Percentiles rank a stretch among this genome's conserved stretches.
These are phyloP conservation scores for Festucalex cinctus DNA, from an alignment of 2,113 vertebrate genomes.

Conservation along the genomic window DNA sequence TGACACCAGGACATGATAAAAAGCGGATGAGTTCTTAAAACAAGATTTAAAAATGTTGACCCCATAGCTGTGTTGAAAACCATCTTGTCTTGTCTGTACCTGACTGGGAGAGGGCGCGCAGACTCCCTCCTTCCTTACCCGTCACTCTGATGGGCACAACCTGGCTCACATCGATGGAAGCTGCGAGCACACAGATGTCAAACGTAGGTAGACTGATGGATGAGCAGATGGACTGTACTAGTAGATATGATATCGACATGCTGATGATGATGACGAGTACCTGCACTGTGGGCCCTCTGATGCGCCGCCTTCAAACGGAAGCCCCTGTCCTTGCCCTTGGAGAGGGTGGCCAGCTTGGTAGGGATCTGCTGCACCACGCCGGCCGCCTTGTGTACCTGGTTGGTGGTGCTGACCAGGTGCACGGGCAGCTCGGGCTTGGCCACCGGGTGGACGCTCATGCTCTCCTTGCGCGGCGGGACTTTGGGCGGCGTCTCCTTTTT, in stretches of 20 bases:
- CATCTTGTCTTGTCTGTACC: constrained; percentile 31
- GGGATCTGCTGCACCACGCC: constrained; percentile 90
- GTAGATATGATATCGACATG: too few species aligned
- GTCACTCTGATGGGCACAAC: constrained; percentile 69
- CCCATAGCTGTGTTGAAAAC: not conserved
- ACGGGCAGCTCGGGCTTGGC: constrained; percentile 80
- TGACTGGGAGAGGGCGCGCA: constrained; percentile 49
- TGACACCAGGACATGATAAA: too few species aligned
- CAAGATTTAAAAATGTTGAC: not conserved
- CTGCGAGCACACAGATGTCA: constrained; percentile 52
- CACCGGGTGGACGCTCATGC: constrained; percentile 39
- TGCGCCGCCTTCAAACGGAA: constrained; percentile 75
- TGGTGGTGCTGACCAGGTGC: constrained; percentile 86
- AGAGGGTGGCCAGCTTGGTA: constrained; percentile 80
- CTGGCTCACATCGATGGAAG: constrained; percentile 79
- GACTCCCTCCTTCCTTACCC: constrained; percentile 73
- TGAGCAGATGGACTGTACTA: not conserved
- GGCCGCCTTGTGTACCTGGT: constrained; percentile 79
- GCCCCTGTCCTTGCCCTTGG: constrained; percentile 81
- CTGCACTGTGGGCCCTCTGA: constrained; percentile 82
- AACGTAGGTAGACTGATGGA: not conserved
- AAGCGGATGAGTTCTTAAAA: too few species aligned
- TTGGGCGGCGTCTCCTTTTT: constrained; percentile 71
- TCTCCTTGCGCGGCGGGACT: constrained; percentile 79
- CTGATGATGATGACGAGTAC: constrained; percentile 53